Evolutionary conservation across 2,113 vertebrate species (phyloP), one percentile per base, ranked within the genome.

Genomic region (Albula goreensis): DNA sequence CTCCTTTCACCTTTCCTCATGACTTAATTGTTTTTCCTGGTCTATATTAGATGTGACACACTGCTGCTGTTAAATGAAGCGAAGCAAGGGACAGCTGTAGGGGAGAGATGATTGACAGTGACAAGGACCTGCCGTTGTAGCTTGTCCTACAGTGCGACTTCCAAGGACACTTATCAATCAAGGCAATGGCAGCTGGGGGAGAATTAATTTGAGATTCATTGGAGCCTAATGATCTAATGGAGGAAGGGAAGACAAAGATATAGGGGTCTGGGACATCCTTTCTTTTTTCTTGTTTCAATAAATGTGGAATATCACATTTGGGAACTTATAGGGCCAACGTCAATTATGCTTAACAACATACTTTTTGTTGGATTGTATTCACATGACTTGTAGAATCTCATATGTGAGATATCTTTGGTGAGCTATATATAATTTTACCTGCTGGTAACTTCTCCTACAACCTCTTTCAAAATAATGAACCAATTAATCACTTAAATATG

Each of bases 111-210:
- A 95, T 92, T 93, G 94, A 95, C 95, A 91, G 91, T 83, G 91
- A 93, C 85, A 87, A 60, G 85, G 84, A 86, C 88, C 88, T 2
- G 0, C 90, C 90, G 89, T 88, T 89, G 91, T 89, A 90, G 84
- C 83, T 83, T 94, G 93, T 92, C 94, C 94, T 94, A 60, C 92
- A 89, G 92, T 94, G 93, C 91, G 93, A 92, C 93, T 94, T 89
- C 92, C 96, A 97, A 97, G 96, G 96, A 96, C 96, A 95, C 88
- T 88, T 95, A 96, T 97, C 96, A 96, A 91, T 96, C 94, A 94
- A 85, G 25, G 82, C 93, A 94, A 91, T 93, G 91, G 92, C 93
- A 94, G 93, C 91, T 93, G 91, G 25, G 92, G 91, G 91, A 94
- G 91, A 95, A 92, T 94, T 96, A 96, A 96, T 95, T 95, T 93